Conservation (phyloP, 92 coral and sea anemone genomes). For the Pocillopora meandrina region DNA sequence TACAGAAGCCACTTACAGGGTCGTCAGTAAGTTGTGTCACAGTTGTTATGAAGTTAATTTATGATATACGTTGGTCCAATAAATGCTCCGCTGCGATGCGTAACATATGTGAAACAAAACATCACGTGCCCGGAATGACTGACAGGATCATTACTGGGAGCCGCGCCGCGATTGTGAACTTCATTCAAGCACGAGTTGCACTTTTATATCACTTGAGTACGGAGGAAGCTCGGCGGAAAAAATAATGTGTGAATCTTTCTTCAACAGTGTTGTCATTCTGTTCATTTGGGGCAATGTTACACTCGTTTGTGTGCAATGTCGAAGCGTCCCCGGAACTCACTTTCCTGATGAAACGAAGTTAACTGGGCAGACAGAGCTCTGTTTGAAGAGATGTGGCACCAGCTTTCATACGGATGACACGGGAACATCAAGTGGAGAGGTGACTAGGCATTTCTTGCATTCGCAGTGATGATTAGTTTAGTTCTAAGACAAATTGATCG, state of each 20-base stretch:
- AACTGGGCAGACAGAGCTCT: not conserved
- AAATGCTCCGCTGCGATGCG: too few species aligned
- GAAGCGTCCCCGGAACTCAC: not conserved
- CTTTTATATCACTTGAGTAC: not conserved
- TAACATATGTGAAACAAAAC: too few species aligned
- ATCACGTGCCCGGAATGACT: too few species aligned
- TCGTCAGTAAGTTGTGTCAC: too few species aligned
- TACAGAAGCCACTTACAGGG: too few species aligned
- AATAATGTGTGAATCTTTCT: not conserved
- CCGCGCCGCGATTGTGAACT: too few species aligned
- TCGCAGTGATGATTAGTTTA: not conserved
- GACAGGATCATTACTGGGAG: too few species aligned
- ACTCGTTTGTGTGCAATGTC: not conserved
- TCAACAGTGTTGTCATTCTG: not conserved
- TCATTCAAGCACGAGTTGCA: too few species aligned
- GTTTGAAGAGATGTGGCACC: not conserved
- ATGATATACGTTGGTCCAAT: too few species aligned
- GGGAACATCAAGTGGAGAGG: not conserved
- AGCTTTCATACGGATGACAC: not conserved
- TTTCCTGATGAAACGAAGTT: not conserved
- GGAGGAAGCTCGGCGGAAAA: not conserved
- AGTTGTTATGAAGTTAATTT: too few species aligned
- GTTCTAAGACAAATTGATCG: not conserved
- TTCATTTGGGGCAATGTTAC: not conserved
- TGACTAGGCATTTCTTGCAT: not conserved